These are phyloP conservation scores for Galendromus occidentalis DNA, from an alignment of 1,140 invertebrate species.

Conservation along the genomic window DNA sequence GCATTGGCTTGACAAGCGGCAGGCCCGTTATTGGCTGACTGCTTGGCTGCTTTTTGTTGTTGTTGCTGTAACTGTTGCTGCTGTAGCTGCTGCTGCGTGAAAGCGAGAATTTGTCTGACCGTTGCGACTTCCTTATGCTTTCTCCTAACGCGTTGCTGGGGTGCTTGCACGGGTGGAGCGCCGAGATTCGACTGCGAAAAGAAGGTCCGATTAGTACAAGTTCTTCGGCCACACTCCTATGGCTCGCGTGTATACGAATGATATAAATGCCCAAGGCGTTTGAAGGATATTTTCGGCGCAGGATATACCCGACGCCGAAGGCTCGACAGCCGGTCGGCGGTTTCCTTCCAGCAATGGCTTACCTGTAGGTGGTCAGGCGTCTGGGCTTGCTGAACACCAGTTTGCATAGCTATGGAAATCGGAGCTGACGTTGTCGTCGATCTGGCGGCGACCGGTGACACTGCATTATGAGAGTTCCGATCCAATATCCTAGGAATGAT, in stretches of 20 bases:
- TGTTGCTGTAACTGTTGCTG: neutral
- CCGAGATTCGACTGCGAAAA: too few species aligned
- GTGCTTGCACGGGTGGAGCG: neutral
- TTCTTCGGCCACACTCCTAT: too few species aligned
- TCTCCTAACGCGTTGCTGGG: neutral
- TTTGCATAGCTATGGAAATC: neutral
- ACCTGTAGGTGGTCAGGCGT: conserved; percentile 5
- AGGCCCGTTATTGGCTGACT: too few species aligned
- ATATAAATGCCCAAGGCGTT: too few species aligned
- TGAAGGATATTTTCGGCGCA: too few species aligned
- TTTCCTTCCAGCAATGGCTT: neutral
- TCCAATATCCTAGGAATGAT: too few species aligned
- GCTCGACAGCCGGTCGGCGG: too few species aligned
- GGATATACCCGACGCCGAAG: too few species aligned
- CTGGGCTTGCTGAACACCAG: neutral
- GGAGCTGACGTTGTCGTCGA: neutral
- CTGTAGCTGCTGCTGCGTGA: neutral
- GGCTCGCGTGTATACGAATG: too few species aligned
- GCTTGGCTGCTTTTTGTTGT: too few species aligned
- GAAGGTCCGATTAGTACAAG: too few species aligned
- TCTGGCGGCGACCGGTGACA: neutral
- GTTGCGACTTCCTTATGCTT: neutral
- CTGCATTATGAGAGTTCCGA: neutral
- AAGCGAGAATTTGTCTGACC: neutral
- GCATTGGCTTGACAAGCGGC: too few species aligned